Conservation (phyloP, 2,888 invertebrate genomes). For the Cephus pygmeus region DNA sequence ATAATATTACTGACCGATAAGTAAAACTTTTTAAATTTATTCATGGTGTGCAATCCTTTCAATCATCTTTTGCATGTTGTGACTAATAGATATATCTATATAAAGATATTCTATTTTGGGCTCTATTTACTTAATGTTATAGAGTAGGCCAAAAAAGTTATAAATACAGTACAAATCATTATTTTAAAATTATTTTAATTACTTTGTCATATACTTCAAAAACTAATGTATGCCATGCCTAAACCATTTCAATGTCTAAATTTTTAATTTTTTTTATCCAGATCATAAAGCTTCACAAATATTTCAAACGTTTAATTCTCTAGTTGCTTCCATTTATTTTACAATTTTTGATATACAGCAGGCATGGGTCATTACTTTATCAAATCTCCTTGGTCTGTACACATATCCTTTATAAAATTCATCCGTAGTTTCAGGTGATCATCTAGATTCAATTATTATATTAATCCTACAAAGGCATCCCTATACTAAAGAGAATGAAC, state of each 20-base stretch:
- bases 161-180: background rate
- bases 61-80: background rate
- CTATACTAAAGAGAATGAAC: background rate
- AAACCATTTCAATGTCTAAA: background rate
- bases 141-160: background rate
- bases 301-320: background rate
- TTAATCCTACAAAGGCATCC: background rate
- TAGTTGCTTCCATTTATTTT: background rate
- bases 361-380: background rate
- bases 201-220: background rate
- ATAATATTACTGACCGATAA: background rate
- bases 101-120: background rate
- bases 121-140: background rate
- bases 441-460: too few species aligned
- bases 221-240: background rate
- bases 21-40: background rate
- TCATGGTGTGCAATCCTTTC: background rate
- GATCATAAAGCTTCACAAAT: background rate
- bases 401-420: background rate
- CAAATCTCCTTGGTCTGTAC: background rate
- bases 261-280: background rate
- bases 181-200: background rate
- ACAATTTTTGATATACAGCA: background rate
- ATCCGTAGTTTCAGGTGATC: too few species aligned
- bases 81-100: background rate